A percentile compares a stretch with the other conserved stretches of the same genome.
phyloP scores from a whole-genome alignment of 2,113 vertebrate genomes.

The Ceratotherium simum region DNA sequence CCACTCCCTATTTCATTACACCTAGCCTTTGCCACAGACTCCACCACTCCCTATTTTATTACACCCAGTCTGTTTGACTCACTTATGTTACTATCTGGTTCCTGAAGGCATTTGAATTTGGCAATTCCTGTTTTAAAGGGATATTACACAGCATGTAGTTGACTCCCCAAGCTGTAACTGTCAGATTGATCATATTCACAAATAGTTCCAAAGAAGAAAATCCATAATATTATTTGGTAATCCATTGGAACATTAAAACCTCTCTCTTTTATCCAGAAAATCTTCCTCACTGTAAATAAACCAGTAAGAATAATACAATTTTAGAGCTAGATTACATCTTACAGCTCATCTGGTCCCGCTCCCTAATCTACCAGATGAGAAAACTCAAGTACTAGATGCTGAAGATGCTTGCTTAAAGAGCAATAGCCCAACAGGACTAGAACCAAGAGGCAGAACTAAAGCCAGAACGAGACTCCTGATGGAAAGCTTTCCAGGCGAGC shows the following conservation, averaged over 20 bases:
- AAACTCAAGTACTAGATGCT: not conserved
- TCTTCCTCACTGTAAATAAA: not conserved
- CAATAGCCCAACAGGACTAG: not conserved
- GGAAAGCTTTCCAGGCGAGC: not conserved
- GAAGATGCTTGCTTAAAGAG: not conserved
- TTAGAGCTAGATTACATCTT: not conserved
- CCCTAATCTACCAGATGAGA: not conserved
- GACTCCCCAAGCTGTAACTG: not conserved
- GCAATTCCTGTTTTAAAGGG: not conserved
- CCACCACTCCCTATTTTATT: not conserved
- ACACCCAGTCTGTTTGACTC: not conserved
- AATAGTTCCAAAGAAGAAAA: constrained; percentile 18
- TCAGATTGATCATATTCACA: not conserved
- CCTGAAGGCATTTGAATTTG: not conserved
- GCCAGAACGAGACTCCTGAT: not conserved
- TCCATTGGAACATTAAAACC: not conserved
- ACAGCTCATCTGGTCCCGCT: not conserved
- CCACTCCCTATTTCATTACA: not conserved
- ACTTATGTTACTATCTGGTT: not conserved
- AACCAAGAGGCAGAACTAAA: not conserved
- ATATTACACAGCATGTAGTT: not conserved
- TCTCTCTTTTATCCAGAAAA: not conserved
- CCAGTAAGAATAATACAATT: not conserved
- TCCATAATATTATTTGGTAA: too few relatives aligned
- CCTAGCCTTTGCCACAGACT: not conserved